Evolutionary conservation across 2,113 vertebrate species (phyloP).

Genomic region (Stercorarius parasiticus): DNA sequence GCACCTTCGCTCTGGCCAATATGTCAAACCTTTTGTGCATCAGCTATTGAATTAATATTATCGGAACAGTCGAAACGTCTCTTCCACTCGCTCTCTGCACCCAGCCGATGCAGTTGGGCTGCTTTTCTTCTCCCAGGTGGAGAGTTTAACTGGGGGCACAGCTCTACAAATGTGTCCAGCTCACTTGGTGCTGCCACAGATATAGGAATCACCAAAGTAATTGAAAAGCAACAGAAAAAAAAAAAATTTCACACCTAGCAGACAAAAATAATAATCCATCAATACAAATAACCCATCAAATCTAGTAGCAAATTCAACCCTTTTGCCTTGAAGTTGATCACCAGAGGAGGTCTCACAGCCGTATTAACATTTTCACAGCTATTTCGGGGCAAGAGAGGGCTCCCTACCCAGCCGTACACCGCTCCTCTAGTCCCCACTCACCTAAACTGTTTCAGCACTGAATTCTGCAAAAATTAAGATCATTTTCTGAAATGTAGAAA

Average conservation of each 20-base stretch:
- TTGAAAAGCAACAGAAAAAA: neutral
- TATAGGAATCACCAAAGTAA: neutral
- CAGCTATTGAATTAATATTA: neutral
- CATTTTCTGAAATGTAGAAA: neutral
- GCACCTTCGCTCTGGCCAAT: neutral
- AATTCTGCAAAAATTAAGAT: neutral
- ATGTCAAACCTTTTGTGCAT: neutral
- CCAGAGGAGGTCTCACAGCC: neutral
- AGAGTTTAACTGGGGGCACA: neutral
- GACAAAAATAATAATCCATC: neutral
- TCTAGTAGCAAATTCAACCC: neutral
- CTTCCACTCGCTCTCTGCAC: neutral
- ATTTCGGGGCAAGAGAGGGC: neutral
- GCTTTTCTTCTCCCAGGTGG: neutral
- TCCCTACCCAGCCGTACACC: neutral
- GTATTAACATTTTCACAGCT: neutral
- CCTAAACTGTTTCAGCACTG: neutral
- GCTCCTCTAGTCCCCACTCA: neutral
- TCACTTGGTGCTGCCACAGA: neutral
- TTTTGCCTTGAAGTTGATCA: neutral
- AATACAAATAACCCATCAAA: neutral
- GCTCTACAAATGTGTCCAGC: accelerated
- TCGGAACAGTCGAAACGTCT: neutral
- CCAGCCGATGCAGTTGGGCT: neutral
- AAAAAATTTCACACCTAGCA: neutral